Percentiles rank a stretch among this genome's conserved stretches.
Evolutionary conservation across 2,797 vertebrate genomes (phyloP).

Genomic region (Mallotus villosus): DNA sequence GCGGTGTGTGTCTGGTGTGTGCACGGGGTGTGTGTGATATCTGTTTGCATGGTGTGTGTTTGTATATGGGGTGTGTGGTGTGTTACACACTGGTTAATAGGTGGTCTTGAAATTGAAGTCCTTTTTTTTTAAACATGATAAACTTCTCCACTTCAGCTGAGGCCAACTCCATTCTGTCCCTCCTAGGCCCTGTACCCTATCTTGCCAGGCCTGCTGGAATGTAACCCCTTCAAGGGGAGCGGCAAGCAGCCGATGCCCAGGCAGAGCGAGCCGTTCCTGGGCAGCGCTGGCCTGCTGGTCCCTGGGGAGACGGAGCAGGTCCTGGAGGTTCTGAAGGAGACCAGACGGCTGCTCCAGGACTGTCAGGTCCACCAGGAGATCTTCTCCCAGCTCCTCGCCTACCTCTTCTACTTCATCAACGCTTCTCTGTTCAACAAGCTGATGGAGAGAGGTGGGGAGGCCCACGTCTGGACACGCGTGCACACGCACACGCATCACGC

Average conservation of each 20-base stretch:
- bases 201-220: conserved; percentile 73
- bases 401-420: conserved; percentile 82
- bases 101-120: no score
- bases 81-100: no score
- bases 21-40: no score
- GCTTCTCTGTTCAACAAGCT: conserved; percentile 80
- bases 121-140: no score
- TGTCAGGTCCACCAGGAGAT: conserved; percentile 75
- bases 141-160: no score
- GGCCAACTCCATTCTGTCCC: neutral
- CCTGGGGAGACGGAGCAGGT: conserved; percentile 63
- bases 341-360: conserved; percentile 61
- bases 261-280: conserved; percentile 40
- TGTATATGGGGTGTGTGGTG: neutral
- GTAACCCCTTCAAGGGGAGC: conserved; percentile 69
- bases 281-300: conserved; percentile 47
- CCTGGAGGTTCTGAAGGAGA: conserved; percentile 64
- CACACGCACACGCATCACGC: conserved; percentile 26
- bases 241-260: conserved; percentile 30
- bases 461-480: neutral
- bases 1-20: conserved; percentile 1
- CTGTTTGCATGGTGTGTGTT: neutral
- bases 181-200: conserved; percentile 71
- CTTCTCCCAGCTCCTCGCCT: conserved; percentile 75
- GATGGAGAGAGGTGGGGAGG: conserved; percentile 76